These are phyloP conservation scores for Pangasianodon gigas DNA, from an alignment of 2,113 vertebrate species.

Conservation along the genomic window DNA sequence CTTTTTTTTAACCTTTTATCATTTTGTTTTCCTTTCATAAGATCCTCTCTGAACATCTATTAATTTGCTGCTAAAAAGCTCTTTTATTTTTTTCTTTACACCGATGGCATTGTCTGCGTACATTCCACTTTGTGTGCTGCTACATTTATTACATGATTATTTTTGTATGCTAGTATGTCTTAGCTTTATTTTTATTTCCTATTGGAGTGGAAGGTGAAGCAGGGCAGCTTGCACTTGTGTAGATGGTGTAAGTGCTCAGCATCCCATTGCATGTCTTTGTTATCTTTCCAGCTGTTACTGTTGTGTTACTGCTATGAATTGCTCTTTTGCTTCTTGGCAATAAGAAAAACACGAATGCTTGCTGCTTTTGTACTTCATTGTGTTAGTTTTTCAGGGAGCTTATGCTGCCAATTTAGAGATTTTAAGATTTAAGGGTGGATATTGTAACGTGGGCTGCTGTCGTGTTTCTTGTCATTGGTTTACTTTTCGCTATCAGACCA, in stretches of 20 bases:
- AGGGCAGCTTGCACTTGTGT: conserved; percentile 78
- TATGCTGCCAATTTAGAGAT: conserved; percentile 32
- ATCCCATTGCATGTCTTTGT: conserved; percentile 58
- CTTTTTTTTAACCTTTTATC: neutral
- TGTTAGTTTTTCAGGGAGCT: conserved; percentile 65
- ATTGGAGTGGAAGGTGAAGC: conserved; percentile 66
- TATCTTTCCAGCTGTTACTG: conserved; percentile 41
- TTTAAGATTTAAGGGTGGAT: neutral
- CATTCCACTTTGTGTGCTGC: conserved; percentile 97
- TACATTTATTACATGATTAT: conserved; percentile 84
- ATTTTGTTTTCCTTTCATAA: neutral
- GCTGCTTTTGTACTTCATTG: conserved; percentile 86
- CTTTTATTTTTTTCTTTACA: conserved; percentile 70
- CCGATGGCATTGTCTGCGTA: conserved; percentile 88
- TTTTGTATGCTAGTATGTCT: conserved; percentile 61
- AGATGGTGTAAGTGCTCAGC: conserved; percentile 71
- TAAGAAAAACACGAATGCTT: conserved; percentile 80
- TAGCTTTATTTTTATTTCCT: conserved; percentile 59
- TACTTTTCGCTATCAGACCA: neutral
- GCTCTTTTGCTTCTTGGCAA: conserved; percentile 79
- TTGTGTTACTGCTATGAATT: conserved; percentile 76
- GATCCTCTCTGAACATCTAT: conserved; percentile 17
- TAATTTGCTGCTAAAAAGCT: conserved; percentile 47
- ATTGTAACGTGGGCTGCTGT: neutral
- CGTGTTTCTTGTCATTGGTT: neutral